Conservation (phyloP, 2,797 vertebrate genomes). For the Tangara arthus region DNA sequence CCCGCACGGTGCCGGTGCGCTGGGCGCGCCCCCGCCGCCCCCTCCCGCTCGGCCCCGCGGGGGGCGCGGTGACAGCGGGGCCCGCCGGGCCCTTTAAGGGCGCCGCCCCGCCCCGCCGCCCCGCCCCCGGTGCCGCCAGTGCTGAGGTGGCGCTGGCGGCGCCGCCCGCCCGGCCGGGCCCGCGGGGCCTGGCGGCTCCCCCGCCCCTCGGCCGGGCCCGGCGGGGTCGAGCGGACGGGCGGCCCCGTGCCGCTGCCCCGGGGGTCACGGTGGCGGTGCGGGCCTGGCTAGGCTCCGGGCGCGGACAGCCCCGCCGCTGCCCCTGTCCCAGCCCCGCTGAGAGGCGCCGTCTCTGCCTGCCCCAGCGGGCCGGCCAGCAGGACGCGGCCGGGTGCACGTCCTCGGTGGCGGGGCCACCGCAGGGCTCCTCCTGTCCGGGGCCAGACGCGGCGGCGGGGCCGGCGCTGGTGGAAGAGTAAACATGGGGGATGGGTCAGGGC, state of each 20-base stretch:
- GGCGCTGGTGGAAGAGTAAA: neutral
- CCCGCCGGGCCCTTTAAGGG: slow-evolving; percentile 54
- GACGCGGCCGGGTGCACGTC: neutral
- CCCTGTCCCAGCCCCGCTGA: neutral
- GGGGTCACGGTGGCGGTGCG: neutral
- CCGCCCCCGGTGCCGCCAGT: slow-evolving; percentile 62
- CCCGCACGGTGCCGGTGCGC: neutral
- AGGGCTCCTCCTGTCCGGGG: neutral
- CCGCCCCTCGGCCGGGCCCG: neutral
- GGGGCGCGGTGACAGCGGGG: neutral
- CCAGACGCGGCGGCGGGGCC: neutral
- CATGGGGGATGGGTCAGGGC: neutral
- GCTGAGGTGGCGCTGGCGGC: slow-evolving; percentile 71
- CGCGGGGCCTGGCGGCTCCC: neutral
- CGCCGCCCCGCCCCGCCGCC: slow-evolving; percentile 41
- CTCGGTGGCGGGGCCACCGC: neutral
- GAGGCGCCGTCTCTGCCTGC: neutral
- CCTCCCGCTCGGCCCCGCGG: neutral
- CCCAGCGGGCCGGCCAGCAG: neutral
- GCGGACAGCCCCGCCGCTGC: accelerated
- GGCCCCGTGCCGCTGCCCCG: neutral
- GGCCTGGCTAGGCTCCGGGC: neutral
- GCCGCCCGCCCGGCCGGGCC: neutral
- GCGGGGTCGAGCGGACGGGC: neutral
- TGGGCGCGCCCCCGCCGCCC: neutral